Evolutionary conservation across 2,888 invertebrate species (phyloP).

Genomic region (Eutolmus rufibarbis): DNA sequence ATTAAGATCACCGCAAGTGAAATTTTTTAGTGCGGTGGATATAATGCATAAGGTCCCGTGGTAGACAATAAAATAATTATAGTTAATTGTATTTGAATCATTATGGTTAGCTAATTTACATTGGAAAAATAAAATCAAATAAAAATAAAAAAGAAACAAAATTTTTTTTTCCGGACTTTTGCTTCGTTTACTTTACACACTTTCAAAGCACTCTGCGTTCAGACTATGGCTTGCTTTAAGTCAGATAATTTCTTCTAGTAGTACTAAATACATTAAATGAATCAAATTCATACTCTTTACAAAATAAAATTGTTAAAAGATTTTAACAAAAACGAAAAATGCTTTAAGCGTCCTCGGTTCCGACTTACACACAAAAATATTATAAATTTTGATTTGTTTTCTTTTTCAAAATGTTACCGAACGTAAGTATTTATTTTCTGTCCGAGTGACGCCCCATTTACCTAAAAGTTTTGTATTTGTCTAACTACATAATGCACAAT

Average conservation of each 20-base stretch:
- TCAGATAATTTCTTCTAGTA: conserved; percentile 11
- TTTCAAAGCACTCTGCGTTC: background rate
- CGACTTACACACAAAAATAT: background rate
- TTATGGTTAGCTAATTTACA: background rate
- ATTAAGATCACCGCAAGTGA: conserved; percentile 43
- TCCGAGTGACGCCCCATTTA: background rate
- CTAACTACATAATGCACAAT: conserved; percentile 45
- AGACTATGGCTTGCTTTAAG: conserved; percentile 7
- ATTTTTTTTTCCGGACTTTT: conserved; percentile 3
- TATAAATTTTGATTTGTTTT: background rate
- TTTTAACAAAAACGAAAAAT: conserved; percentile 12
- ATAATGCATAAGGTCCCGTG: conserved; percentile 45
- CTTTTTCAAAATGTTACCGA: background rate
- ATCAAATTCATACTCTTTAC: conserved; percentile 13
- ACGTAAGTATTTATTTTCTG: background rate
- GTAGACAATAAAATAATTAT: conserved; percentile 26
- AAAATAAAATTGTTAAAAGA: background rate
- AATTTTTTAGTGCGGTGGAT: conserved; percentile 31
- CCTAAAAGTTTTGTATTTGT: conserved; percentile 31
- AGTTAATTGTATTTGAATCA: conserved; percentile 5
- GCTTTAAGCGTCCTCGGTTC: background rate
- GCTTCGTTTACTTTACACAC: background rate
- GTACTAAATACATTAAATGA: conserved; percentile 1
- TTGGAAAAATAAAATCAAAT: background rate
- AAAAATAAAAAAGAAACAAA: background rate